Evolutionary conservation across 2,888 invertebrate genomes (phyloP).

Genomic region (Heliothis peltigera): DNA sequence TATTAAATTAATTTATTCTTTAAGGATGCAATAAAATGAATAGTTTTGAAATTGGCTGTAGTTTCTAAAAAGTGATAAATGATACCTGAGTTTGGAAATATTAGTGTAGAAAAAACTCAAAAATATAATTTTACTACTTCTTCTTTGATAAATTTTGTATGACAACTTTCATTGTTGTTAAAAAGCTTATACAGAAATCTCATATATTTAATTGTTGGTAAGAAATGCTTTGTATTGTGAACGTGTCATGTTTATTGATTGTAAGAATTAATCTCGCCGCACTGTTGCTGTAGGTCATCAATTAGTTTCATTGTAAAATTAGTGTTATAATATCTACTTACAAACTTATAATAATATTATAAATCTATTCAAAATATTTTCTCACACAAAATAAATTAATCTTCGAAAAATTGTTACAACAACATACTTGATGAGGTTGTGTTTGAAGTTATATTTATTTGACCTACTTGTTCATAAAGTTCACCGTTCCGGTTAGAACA

Average conservation of each 20-base stretch:
- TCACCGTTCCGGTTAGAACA: constrained; percentile 28
- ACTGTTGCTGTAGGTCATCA: constrained; percentile 40
- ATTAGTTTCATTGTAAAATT: constrained; percentile 36
- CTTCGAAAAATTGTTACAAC: constrained; percentile 5
- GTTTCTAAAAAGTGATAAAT: constrained; percentile 18
- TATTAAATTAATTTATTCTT: constrained; percentile 5
- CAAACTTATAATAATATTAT: constrained; percentile 17
- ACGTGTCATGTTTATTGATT: constrained; percentile 54
- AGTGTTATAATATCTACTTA: constrained; percentile 23
- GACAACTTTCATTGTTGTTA: constrained; percentile 2
- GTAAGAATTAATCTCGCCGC: constrained; percentile 33
- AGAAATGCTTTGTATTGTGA: constrained; percentile 38
- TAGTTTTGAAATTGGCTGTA: neutral
- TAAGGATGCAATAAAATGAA: neutral
- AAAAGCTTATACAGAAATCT: constrained; percentile 1
- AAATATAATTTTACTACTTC: neutral
- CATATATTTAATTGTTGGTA: neutral
- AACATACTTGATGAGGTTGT: neutral
- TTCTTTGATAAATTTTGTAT: constrained; percentile 14
- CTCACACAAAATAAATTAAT: neutral
- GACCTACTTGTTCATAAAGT: constrained; percentile 35
- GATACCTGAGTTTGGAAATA: neutral
- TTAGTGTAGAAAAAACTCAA: neutral
- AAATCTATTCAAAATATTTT: constrained; percentile 17
- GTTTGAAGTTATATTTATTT: constrained; percentile 22